phyloP scores from a whole-genome alignment of 2,888 invertebrate genomes.

The Cyaniris semiargus region DNA sequence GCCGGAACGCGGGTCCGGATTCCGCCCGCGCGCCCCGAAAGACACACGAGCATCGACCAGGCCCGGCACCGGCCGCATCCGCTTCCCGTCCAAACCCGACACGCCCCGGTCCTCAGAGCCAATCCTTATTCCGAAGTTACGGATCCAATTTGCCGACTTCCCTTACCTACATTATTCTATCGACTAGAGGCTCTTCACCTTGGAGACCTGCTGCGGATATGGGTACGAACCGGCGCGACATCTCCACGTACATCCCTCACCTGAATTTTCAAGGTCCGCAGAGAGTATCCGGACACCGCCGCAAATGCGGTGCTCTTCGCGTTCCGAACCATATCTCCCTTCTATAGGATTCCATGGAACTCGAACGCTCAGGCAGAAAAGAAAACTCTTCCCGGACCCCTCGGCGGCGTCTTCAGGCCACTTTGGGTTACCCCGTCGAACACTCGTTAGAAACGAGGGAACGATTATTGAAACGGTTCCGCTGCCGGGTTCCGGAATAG shows the following conservation, averaged over 20 bases:
- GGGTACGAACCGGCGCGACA: slow-evolving; percentile 79
- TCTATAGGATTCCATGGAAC: slow-evolving; percentile 50
- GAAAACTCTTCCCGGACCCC: slow-evolving; percentile 74
- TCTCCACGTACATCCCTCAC: slow-evolving; percentile 56
- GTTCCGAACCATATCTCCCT: slow-evolving; percentile 56
- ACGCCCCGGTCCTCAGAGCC: slow-evolving; percentile 85
- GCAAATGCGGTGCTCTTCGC: slow-evolving; percentile 55
- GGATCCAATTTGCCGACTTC: slow-evolving; percentile 85
- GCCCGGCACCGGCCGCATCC: too few relatives aligned
- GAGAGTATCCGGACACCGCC: slow-evolving; percentile 56
- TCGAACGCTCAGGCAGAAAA: slow-evolving; percentile 73
- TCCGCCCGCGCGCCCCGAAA: slow-evolving; percentile 53
- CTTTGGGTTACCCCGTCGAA: slow-evolving; percentile 50
- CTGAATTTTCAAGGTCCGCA: slow-evolving; percentile 62
- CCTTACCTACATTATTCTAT: slow-evolving; percentile 84
- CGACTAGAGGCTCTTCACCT: slow-evolving; percentile 85
- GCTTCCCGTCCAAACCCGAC: slow-evolving; percentile 61
- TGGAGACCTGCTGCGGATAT: slow-evolving; percentile 89
- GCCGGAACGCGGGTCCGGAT: slow-evolving; percentile 49
- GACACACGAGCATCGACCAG: slow-evolving; percentile 43
- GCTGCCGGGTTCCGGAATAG: slow-evolving; percentile 80
- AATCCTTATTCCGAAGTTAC: slow-evolving; percentile 86
- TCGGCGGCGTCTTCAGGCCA: slow-evolving; percentile 73
- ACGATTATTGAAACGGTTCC: slow-evolving; percentile 57
- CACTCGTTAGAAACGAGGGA: slow-evolving; percentile 52